Evolutionary conservation across 2,797 vertebrate genomes (phyloP), one percentile per base, ranked within the genome.

Genomic region (Coendou prehensilis): DNA sequence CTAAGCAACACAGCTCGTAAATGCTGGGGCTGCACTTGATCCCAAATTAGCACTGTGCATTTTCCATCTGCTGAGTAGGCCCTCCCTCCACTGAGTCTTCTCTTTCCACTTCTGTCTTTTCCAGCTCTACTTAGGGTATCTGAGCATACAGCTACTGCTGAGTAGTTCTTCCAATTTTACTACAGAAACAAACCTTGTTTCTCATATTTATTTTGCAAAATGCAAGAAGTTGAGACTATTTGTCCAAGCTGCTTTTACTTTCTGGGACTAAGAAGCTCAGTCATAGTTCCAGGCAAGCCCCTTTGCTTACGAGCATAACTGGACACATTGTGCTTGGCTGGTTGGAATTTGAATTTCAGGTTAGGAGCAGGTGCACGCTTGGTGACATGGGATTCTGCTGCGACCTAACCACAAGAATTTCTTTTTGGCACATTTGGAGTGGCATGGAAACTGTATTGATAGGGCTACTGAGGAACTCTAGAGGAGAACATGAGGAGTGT

Each of bases 181-280:
- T 30, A 69, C 56, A 76, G 37, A 85, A 71, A 89, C 63, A 47
- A 41, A n/a, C 4, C 52, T 1, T 30, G 4, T 54, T 30, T 61
- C 33, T 87, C 81, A 69, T n/a, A 45, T 50, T 69, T 84, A 13
- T 73, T 89, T 83, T 79, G 47, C n/a, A 82, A 82, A 92, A 76
- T 73, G 37, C n/a, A 67, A 78, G 59, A 82, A 52, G 71, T 64
- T 9, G 86, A 76, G 41, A n/a, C 22, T 30, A 47, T 30, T 56
- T 37, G 17, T 8, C 59, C 41, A 13, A 9, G n/a, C 50, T 47
- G 4, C 6, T 71, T 88, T 52, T 88, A 4, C 26, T 87, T 92
- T 79, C 18, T 67, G n/a, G 4, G 3, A 52, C 11, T 47, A 17
- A 47, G 45, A 64, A 37, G 30, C 33, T 52, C 37, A 30, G 26